These are phyloP conservation scores for Crypturellus undulatus DNA, from an alignment of 2,113 vertebrate genomes.

Conservation along the genomic window DNA sequence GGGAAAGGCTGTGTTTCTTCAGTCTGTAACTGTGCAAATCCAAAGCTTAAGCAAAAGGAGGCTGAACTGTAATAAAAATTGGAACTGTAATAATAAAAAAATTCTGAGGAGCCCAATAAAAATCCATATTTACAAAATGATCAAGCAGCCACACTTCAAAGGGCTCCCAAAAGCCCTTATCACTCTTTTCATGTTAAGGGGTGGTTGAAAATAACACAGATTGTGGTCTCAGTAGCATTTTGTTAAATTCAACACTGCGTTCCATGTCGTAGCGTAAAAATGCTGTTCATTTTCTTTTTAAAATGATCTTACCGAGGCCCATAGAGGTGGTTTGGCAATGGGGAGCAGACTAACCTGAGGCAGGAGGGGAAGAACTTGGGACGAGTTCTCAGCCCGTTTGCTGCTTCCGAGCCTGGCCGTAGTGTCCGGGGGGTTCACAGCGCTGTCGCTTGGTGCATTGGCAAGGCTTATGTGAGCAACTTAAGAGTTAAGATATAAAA, in stretches of 20 bases:
- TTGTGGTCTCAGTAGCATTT: slow-evolving; percentile 14
- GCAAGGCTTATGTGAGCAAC: slow-evolving; percentile 66
- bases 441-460: slow-evolving; percentile 11
- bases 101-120: background rate
- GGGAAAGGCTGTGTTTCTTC: background rate
- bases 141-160: background rate
- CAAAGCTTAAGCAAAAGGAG: slow-evolving; percentile 14
- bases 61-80: background rate
- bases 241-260: background rate
- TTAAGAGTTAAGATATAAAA: slow-evolving; percentile 8
- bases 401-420: background rate
- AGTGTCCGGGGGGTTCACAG: background rate
- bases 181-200: background rate
- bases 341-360: slow-evolving; percentile 56
- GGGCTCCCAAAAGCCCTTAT: background rate
- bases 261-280: slow-evolving; percentile 36
- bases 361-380: slow-evolving; percentile 24
- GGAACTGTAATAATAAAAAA: background rate
- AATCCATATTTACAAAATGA: background rate
- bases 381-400: background rate
- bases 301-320: slow-evolving; percentile 24
- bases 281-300: background rate
- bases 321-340: slow-evolving; percentile 39
- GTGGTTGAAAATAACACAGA: slow-evolving; percentile 36
- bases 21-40: background rate